Evolutionary conservation across 2,797 vertebrate genomes (phyloP).

Genomic region (Cephalopachus bancanus): DNA sequence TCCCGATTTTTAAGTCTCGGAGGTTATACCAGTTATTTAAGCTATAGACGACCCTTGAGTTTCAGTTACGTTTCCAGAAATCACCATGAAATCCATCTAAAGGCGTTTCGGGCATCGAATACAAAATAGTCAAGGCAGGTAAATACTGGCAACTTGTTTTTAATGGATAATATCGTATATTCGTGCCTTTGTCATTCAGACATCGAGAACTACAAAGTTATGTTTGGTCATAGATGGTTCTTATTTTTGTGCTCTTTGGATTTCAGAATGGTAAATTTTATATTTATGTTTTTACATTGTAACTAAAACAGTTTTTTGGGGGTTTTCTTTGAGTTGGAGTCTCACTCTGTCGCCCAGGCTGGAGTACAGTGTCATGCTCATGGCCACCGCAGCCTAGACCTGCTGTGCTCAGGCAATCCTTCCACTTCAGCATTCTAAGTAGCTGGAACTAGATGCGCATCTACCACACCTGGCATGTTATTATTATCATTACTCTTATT

Average conservation of each 20-base stretch:
- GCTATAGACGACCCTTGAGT: conserved; percentile 52
- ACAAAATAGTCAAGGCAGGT: conserved; percentile 59
- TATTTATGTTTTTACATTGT: neutral
- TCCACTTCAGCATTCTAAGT: too few species aligned
- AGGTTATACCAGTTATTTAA: conserved; percentile 69
- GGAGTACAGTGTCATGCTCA: too few species aligned
- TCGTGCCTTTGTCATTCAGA: neutral
- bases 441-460: too few species aligned
- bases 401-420: too few species aligned
- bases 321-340: too few species aligned
- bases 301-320: neutral
- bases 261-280: conserved; percentile 47
- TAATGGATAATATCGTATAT: conserved; percentile 32
- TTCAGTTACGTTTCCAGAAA: conserved; percentile 16
- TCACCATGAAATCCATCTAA: conserved; percentile 25
- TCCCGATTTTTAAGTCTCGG: conserved; percentile 64
- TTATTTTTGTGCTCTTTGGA: neutral
- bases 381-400: too few species aligned
- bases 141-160: conserved; percentile 64
- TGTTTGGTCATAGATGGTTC: neutral
- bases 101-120: neutral
- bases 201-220: neutral
- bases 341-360: too few species aligned
- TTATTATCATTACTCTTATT: too few species aligned
- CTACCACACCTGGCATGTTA: too few species aligned